Evolutionary conservation across 1,140 invertebrate genomes (phyloP), one percentile per base, ranked within the genome.

Genomic region (Platyura marginata): DNA sequence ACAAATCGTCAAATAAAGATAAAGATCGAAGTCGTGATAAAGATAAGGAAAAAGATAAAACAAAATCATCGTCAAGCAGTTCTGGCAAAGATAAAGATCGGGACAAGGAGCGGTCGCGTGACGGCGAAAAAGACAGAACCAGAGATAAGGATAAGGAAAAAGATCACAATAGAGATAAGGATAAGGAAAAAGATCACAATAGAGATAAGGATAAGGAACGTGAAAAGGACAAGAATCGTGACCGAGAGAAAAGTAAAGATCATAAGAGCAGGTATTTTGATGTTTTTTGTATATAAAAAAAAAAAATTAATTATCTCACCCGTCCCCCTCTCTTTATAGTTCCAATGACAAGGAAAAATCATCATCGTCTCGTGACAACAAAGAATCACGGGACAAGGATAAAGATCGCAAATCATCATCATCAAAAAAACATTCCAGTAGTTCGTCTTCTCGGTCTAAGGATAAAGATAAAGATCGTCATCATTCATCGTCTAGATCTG

Each of bases 261-360:
- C 61, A 68, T 22, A 66, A 62, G 43, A 66, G 58, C 40, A 50
- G 48, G 21, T 62, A 46, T 20, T 13, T 29, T 29, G 13, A 13
- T 29, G 25, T 29, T 29, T 29, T 29, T 29, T 13, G 25, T 29
- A 13, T 29, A 29, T 6, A 29, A n/a, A n/a, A n/a, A n/a, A n/a
- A n/a, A n/a, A n/a, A n/a, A n/a, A n/a, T n/a, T n/a, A n/a, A n/a
- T n/a, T n/a, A n/a, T n/a, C n/a, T n/a, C n/a, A n/a, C n/a, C n/a
- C n/a, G n/a, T n/a, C n/a, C n/a, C n/a, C n/a, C n/a, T n/a, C n/a
- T n/a, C n/a, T n/a, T n/a, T n/a, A n/a, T n/a, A 6, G 21, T 33
- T 66, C 69, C 39, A 71, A 65, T 47, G 69, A 72, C 44, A 68
- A 64, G 45, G 58, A 68, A 18, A 64, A 59, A 41, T 57, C 54